Evolutionary conservation across 2,113 vertebrate species (phyloP).

Genomic region (Agelaius phoeniceus): DNA sequence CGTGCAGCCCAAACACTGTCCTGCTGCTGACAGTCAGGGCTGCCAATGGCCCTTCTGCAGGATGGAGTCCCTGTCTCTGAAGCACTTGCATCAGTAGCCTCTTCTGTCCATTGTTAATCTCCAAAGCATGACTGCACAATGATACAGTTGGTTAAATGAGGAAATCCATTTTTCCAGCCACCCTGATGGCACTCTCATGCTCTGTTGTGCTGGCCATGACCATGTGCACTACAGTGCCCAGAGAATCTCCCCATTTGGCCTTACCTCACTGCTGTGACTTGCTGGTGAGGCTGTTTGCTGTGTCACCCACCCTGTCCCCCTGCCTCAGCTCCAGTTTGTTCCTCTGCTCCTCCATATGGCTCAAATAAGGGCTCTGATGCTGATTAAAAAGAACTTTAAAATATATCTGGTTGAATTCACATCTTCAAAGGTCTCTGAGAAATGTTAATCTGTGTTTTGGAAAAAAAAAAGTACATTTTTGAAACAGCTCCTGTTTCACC

Average conservation of each 20-base stretch:
- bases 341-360: not conserved
- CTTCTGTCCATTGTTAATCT: not conserved
- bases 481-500: not conserved
- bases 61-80: not conserved
- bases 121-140: not conserved
- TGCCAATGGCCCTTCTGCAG: not conserved
- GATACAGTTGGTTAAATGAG: not conserved
- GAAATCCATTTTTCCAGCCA: not conserved
- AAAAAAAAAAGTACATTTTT: not conserved
- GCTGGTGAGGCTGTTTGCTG: not conserved
- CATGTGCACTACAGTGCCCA: fast-evolving
- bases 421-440: not conserved
- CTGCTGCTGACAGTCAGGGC: not conserved
- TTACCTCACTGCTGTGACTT: not conserved
- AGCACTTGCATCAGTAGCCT: not conserved
- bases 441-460: not conserved
- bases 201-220: not conserved
- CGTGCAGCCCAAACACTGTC: not conserved
- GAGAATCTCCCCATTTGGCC: not conserved
- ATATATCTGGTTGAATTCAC: not conserved
- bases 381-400: not conserved
- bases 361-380: not conserved
- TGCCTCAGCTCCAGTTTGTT: not conserved
- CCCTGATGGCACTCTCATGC: not conserved
- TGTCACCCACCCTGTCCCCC: not conserved